phyloP scores from a whole-genome alignment of 2,797 vertebrate species.

The Mallotus villosus region DNA sequence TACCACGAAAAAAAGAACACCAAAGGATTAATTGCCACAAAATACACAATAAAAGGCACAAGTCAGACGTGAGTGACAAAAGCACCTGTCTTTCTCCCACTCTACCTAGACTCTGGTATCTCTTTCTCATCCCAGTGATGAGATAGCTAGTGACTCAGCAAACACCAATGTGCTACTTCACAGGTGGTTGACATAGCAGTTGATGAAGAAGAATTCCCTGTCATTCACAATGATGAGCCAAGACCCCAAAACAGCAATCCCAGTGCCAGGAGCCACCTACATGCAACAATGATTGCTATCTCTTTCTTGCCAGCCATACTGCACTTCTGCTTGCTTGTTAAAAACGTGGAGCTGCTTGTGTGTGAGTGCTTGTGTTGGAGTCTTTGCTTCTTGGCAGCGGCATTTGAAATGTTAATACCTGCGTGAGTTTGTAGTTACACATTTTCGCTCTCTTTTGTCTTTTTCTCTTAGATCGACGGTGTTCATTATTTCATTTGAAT shows the following conservation, averaged over 20 bases:
- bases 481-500: too few species aligned
- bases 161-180: slow-evolving; percentile 13
- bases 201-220: slow-evolving; percentile 29
- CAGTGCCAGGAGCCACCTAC: slow-evolving; percentile 8
- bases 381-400: not conserved
- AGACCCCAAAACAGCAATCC: slow-evolving; percentile 15
- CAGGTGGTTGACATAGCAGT: slow-evolving; percentile 17
- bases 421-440: too few species aligned
- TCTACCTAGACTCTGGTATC: slow-evolving; percentile 5
- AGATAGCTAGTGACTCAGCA: slow-evolving; percentile 2
- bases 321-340: not conserved
- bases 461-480: too few species aligned
- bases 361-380: too few species aligned
- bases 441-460: too few species aligned
- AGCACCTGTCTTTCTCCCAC: not conserved
- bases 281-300: slow-evolving; percentile 4
- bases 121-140: slow-evolving; percentile 16
- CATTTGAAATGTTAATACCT: not conserved
- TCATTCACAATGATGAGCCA: slow-evolving; percentile 4
- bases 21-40: too few species aligned
- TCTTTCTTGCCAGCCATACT: slow-evolving; percentile 3
- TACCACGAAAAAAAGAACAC: too few species aligned
- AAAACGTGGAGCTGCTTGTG: not conserved
- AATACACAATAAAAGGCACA: too few species aligned
- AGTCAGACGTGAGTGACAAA: too few species aligned